Evolutionary conservation across 2,797 vertebrate genomes (phyloP), one percentile per base, ranked within the genome.

Genomic region (Galaxias olidus): DNA sequence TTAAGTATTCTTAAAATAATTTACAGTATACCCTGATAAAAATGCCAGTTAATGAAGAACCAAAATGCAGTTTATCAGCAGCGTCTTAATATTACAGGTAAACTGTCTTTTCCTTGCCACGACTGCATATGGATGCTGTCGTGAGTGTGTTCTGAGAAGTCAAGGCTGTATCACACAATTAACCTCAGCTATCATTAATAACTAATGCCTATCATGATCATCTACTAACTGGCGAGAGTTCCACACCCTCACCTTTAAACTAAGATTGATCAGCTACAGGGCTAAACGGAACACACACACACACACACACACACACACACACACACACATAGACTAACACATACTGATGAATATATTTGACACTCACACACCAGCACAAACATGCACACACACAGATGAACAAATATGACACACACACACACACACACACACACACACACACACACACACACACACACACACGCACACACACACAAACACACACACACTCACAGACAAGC

Each of bases 211-310:
- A 7, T 10, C 17, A 48, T 48, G 45, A 60, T 60, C 45, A 14
- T 61, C 13, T 17, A 30, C 40, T 9, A 48, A 49, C 13, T 30
- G 13, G 46, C 9, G 59, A 18, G 59, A 60, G 15, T 47, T 40
- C 54, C 18, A 10, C 19, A 41, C 15, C 9, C 40, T 19, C 57
- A 45, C 49, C 47, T 45, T 51, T 40, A 13, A 19, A 17, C 48
- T 66, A 40, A 50, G 45, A 56, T 44, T 68, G 59, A 57, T 42
- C 51, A 60, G 59, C 42, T 42, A 15, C 49, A 13, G 19, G 20
- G 42, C n/a, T 6, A 53, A 30, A 19, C 30, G 19, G 45, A 47
- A 55, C 50, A 10, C 52, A 56, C 30, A 30, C 30, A 30, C 46
- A 4, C 9, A 11, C 11, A 11, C 4, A 47, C 30, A 30, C 3